These are phyloP conservation scores for Hydractinia echinata DNA, from an alignment of 30 jellyfish, hydroid and myxozoan species.

Conservation along the genomic window DNA sequence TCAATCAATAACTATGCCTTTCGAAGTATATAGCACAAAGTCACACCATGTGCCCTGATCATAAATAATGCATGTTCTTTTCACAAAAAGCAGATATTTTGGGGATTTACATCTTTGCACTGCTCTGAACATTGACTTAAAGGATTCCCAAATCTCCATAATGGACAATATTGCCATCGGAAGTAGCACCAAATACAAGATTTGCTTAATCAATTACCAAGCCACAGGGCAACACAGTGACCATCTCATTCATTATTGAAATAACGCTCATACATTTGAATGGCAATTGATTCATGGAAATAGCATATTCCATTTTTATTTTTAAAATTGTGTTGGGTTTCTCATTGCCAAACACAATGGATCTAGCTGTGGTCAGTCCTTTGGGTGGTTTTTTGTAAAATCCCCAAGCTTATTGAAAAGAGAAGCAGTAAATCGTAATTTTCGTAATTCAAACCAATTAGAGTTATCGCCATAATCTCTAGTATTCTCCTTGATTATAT, in stretches of 20 bases:
- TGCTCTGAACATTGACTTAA: background rate
- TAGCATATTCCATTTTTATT: background rate
- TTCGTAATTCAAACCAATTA: too few species aligned
- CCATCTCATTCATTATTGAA: background rate
- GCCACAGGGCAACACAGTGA: background rate
- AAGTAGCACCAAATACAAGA: background rate
- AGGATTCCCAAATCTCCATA: background rate
- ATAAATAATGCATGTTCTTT: background rate
- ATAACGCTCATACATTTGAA: background rate
- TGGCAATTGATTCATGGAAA: background rate
- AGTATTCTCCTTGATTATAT: background rate
- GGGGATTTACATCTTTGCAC: background rate
- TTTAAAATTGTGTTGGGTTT: background rate
- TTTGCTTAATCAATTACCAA: background rate
- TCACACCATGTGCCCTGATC: background rate
- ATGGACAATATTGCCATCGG: background rate
- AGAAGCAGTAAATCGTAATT: too few species aligned
- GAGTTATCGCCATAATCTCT: background rate
- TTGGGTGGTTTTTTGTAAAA: background rate
- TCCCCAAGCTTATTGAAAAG: too few species aligned
- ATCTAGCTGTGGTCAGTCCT: conserved; percentile 10
- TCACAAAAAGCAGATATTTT: background rate
- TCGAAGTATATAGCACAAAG: too few species aligned
- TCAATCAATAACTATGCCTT: too few species aligned
- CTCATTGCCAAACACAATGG: background rate